A percentile compares a stretch with the other conserved stretches of the same genome.
phyloP scores from a whole-genome alignment of 2,113 vertebrate genomes.

The Bos javanicus region DNA sequence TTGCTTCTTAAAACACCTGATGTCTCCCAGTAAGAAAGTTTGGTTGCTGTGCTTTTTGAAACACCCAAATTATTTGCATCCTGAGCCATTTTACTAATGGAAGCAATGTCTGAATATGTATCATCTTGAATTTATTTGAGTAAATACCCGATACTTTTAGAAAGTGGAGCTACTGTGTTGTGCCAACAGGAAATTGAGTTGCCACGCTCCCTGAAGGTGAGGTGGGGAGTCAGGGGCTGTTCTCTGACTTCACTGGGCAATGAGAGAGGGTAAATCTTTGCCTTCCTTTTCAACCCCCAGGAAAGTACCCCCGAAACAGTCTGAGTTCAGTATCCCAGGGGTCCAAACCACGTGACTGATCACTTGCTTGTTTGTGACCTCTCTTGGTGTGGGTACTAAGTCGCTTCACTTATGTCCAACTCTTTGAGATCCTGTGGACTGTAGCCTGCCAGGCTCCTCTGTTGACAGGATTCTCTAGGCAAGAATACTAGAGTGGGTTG shows the following conservation, averaged over 20 bases:
- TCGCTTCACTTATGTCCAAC: background rate
- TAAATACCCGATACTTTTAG: fast-evolving
- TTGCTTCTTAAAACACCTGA: background rate
- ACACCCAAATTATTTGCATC: background rate
- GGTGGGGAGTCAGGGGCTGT: fast-evolving
- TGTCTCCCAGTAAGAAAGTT: fast-evolving
- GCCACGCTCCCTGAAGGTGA: background rate
- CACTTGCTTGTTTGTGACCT: background rate
- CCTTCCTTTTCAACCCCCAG: background rate
- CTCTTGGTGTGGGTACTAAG: background rate
- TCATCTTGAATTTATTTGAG: background rate
- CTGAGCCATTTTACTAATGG: fast-evolving
- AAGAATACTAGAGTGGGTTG: background rate
- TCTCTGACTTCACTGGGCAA: background rate
- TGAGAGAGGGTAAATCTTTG: background rate
- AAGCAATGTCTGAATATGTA: fast-evolving
- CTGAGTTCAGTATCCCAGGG: background rate
- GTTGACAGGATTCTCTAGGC: background rate
- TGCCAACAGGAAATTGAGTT: background rate
- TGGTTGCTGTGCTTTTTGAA: background rate
- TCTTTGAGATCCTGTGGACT: background rate
- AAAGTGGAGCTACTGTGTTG: fast-evolving
- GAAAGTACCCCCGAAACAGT: background rate
- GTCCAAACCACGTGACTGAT: background rate
- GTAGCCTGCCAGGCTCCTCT: background rate